Evolutionary conservation across 2,888 invertebrate species (phyloP).

Genomic region (Lysandra coridon): DNA sequence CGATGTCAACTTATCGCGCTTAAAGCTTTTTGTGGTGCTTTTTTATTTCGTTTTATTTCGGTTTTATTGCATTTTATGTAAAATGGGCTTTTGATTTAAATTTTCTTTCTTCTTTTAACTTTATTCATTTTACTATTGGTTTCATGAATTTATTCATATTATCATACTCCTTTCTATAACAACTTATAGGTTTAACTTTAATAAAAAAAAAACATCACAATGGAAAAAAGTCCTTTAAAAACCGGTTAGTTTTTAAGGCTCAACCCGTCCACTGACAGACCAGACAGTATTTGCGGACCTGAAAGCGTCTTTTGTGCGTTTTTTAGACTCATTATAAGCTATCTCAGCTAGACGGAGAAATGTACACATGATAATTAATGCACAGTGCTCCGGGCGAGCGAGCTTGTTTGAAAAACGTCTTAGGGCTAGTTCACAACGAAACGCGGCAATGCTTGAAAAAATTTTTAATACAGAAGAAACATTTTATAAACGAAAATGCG

Average conservation of each 20-base stretch:
- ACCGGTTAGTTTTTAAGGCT: background rate
- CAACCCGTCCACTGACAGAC: background rate
- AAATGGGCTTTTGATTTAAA: background rate
- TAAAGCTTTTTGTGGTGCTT: constrained; percentile 7
- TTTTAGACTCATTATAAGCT: constrained; percentile 18
- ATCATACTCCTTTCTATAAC: background rate
- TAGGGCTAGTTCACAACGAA: background rate
- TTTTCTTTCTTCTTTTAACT: background rate
- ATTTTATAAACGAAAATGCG: too few species aligned
- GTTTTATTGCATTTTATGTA: background rate
- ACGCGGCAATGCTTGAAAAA: background rate
- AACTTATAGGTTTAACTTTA: too few species aligned
- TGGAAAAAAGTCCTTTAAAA: background rate
- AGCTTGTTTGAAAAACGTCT: constrained; percentile 2
- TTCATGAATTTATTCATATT: background rate
- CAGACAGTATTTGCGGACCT: constrained; percentile 9
- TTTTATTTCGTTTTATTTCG: background rate
- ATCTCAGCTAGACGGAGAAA: constrained; percentile 2
- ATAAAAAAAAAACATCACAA: too few species aligned
- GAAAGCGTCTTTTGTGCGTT: constrained; percentile 17
- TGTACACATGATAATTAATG: constrained; percentile 30
- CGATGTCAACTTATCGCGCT: constrained; percentile 35
- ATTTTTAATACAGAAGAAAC: too few species aligned
- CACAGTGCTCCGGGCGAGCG: constrained; percentile 13
- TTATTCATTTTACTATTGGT: background rate